phyloP scores from a whole-genome alignment of 2,113 vertebrate genomes.

The Symphodus melops region DNA sequence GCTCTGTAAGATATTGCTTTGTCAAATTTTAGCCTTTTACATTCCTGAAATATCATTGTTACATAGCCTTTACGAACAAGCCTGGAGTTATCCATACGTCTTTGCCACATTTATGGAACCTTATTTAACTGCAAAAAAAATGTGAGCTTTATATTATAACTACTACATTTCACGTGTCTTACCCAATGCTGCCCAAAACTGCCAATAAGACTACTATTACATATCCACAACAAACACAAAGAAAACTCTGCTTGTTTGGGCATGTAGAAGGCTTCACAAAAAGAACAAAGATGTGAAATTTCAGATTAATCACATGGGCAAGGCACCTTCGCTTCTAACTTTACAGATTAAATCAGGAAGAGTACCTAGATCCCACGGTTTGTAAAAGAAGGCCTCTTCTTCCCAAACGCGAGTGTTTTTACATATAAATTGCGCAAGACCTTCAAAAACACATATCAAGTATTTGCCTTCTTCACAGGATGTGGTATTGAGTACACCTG shows the following conservation, averaged over 20 bases:
- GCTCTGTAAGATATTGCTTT: constrained; percentile 10
- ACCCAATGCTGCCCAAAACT: neutral
- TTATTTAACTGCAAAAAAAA: neutral
- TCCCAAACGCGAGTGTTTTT: constrained; percentile 34
- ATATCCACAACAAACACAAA: neutral
- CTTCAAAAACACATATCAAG: constrained; percentile 55
- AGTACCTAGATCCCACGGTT: neutral
- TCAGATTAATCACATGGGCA: constrained; percentile 28
- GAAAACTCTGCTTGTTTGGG: constrained; percentile 20
- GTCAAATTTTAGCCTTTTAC: neutral
- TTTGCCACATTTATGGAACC: neutral
- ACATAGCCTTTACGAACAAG: too few species aligned
- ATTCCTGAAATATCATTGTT: constrained; percentile 5
- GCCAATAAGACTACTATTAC: neutral
- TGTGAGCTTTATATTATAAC: neutral
- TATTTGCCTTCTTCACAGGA: constrained; percentile 33
- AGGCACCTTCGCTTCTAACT: constrained; percentile 18
- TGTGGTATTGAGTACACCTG: constrained; percentile 20
- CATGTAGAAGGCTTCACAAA: neutral
- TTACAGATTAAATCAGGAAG: constrained; percentile 8
- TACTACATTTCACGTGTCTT: too few species aligned
- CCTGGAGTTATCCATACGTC: too few species aligned
- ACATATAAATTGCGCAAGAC: constrained; percentile 34
- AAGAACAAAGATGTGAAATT: constrained; percentile 6
- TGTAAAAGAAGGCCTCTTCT: neutral